Evolutionary conservation across 2,888 invertebrate species (phyloP).

Genomic region (Metalampra italica): DNA sequence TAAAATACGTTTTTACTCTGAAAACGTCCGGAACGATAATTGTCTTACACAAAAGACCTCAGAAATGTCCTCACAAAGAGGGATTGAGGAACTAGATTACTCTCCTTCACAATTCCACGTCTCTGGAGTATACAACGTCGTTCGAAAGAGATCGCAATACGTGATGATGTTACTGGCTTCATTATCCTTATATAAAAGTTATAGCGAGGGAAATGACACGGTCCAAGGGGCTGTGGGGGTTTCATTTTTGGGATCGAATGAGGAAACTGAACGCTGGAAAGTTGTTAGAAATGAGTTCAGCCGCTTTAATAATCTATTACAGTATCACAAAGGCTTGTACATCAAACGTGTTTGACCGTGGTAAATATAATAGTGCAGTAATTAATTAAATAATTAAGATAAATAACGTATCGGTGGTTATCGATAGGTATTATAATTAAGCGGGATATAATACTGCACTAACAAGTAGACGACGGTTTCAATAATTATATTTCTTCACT

Average conservation of each 20-base stretch:
- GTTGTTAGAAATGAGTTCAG: background rate
- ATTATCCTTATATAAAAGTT: slow-evolving; percentile 10
- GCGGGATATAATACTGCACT: too few species aligned
- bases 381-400: too few species aligned
- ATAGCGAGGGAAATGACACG: slow-evolving; percentile 2
- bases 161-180: slow-evolving; percentile 14
- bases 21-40: slow-evolving; percentile 60
- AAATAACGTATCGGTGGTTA: too few species aligned
- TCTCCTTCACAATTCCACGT: slow-evolving; percentile 26
- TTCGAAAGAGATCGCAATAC: slow-evolving; percentile 8
- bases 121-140: slow-evolving; percentile 21
- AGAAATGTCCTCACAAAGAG: slow-evolving; percentile 61
- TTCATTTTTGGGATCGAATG: slow-evolving; percentile 1
- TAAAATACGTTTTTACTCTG: slow-evolving; percentile 55
- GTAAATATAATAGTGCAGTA: too few species aligned
- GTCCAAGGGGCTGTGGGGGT: background rate
- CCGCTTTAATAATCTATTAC: too few species aligned
- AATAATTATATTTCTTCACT: too few species aligned
- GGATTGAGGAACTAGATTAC: slow-evolving; percentile 69
- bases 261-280: background rate
- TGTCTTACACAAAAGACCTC: slow-evolving; percentile 65
- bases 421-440: too few species aligned
- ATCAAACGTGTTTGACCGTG: too few species aligned
- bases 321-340: too few species aligned
- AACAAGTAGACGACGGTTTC: too few species aligned